phyloP scores from a whole-genome alignment of 2,888 invertebrate species.

The Scaptomyza parva region DNA sequence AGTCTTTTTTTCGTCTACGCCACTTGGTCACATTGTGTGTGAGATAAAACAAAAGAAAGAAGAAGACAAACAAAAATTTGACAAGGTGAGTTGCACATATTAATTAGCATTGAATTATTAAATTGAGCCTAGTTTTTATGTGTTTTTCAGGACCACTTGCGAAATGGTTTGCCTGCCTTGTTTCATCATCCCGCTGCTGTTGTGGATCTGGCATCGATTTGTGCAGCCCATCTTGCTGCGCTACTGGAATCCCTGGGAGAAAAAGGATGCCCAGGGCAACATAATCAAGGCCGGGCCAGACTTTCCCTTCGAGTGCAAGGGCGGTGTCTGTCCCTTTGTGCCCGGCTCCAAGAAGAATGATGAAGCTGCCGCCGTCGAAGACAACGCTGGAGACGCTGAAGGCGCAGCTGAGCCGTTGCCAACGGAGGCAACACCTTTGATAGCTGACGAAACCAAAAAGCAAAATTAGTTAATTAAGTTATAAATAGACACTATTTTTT shows the following conservation, averaged over 20 bases:
- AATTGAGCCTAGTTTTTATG: too few species aligned
- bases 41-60: neutral
- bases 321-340: constrained; percentile 86
- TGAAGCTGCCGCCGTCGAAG: neutral
- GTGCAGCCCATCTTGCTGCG: constrained; percentile 92
- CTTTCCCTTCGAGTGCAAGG: constrained; percentile 87
- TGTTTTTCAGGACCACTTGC: neutral
- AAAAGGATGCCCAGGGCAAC: constrained; percentile 88
- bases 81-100: constrained; percentile 25
- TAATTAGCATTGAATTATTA: constrained; percentile 2
- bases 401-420: neutral
- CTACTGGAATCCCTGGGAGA: constrained; percentile 93
- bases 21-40: constrained; percentile 10
- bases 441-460: constrained; percentile 49
- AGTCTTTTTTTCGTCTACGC: neutral
- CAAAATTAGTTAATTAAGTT: constrained; percentile 20
- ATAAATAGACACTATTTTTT: neutral
- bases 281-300: constrained; percentile 85
- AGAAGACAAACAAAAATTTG: neutral
- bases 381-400: neutral
- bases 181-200: constrained; percentile 92
- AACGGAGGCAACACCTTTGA: neutral
- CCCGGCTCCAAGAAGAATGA: constrained; percentile 56
- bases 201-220: constrained; percentile 93
- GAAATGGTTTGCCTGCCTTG: constrained; percentile 94